Base-by-base conservation (phyloP, 92 coral and sea anemone genomes). In the Phenganax stokvisi region DNA sequence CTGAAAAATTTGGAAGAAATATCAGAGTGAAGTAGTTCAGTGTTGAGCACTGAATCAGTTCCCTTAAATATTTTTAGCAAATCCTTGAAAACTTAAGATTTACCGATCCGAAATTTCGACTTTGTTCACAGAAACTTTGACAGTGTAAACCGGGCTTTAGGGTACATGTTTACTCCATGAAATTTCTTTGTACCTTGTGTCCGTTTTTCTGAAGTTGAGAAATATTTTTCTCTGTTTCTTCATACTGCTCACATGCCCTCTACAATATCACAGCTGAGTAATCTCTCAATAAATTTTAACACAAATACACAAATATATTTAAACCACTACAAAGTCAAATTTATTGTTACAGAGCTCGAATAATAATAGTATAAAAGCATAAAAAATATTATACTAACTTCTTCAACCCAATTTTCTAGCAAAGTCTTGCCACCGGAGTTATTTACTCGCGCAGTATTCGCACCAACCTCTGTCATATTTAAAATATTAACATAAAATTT, bases 321-420 rank as follows among this genome's bases (percentile, higher is more conserved):
- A 37, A 37, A 37, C 5, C 3, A 37, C 3, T 37, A 37, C 47
- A 37, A 37, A 37, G 2, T 37, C 47, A 37, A 2, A 37, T 20
- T 20, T 20, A 20, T 20, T 20, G 47, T 37, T 37, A 1, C 47
- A 37, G 47, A 1, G 47, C 47, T 37, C 47, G 6, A 59, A 65
- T 17, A 10, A 3, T 47, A 57, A 28, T 20, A 13, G 13, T 3
- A 75, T 3, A 37, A 9, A 20, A 55, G 15, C n/a, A 61, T 30
- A 57, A n/a, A 27, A 56, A 65, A 60, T 31, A 27, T 47, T 52
- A 54, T 25, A 6, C 89, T 56, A 82, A 90, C 99, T 94, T 96
- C 99, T 87, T 96, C 99, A 7, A 96, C 99, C 99, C 99, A 96
- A 74, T 96, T 96, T 69, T 96, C 99, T 64, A 96, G 84, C 75